Conservation (phyloP, 2,888 invertebrate species). For the Mimachlamys varia region DNA sequence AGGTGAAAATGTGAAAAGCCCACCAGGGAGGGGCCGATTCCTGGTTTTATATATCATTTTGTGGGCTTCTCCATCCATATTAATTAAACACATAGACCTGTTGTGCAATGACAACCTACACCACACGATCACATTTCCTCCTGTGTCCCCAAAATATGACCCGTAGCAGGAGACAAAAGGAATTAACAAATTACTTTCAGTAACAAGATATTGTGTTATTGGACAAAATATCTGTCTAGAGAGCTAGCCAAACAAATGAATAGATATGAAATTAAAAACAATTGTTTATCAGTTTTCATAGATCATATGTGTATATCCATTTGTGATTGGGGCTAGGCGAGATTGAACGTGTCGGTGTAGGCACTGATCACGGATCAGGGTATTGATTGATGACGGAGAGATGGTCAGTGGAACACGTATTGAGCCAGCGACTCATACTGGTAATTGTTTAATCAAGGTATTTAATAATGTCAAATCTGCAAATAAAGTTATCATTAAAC, state of each 20-base stretch:
- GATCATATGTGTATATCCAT: background rate
- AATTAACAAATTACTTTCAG: conserved; percentile 14
- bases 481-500: conserved; percentile 29
- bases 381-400: conserved; percentile 10
- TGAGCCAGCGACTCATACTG: background rate
- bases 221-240: background rate
- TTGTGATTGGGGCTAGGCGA: background rate
- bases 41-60: conserved; percentile 20
- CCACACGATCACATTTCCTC: background rate
- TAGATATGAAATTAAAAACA: background rate
- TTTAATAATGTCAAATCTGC: conserved; percentile 33
- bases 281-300: background rate
- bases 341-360: background rate
- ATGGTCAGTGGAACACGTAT: background rate
- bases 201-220: background rate
- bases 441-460: conserved; percentile 36
- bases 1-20: background rate
- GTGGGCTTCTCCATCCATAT: background rate
- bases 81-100: conserved; percentile 10
- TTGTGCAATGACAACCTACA: background rate
- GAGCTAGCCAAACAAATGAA: background rate
- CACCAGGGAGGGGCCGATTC: background rate
- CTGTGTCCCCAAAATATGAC: background rate
- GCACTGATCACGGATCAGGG: background rate
- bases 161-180: background rate